Evolutionary conservation across 1,140 invertebrate species (phyloP).

Genomic region (Ectropis grisescens): DNA sequence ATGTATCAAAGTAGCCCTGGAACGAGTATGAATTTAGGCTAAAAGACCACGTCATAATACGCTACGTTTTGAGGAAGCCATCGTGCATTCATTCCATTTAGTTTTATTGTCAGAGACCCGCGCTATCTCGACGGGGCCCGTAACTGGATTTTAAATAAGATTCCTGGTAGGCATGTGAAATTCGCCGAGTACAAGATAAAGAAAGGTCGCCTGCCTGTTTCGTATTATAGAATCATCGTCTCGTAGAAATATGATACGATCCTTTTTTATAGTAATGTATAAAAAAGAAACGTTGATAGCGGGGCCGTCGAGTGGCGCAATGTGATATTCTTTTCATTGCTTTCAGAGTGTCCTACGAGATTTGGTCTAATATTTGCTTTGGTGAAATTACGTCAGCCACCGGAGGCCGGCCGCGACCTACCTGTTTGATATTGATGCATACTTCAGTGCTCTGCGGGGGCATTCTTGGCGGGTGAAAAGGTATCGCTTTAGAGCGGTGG

Average conservation of each 20-base stretch:
- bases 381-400: slow-evolving; percentile 51
- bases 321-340: slow-evolving; percentile 43
- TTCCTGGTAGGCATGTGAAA: slow-evolving; percentile 49
- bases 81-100: slow-evolving; percentile 65
- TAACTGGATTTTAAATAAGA: slow-evolving; percentile 69
- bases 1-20: slow-evolving; percentile 37
- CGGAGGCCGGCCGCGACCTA: slow-evolving; percentile 26
- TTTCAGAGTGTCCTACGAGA: slow-evolving; percentile 38
- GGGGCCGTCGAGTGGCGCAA: background rate
- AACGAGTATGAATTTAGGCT: slow-evolving; percentile 29
- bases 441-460: slow-evolving; percentile 36
- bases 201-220: slow-evolving; percentile 53
- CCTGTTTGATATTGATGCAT: slow-evolving; percentile 64
- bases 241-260: slow-evolving; percentile 44
- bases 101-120: slow-evolving; percentile 63
- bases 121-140: slow-evolving; percentile 48
- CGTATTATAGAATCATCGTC: slow-evolving; percentile 44
- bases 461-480: slow-evolving; percentile 32
- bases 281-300: slow-evolving; percentile 9
- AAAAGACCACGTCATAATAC: slow-evolving; percentile 46
- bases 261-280: slow-evolving; percentile 41
- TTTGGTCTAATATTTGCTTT: slow-evolving; percentile 54
- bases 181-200: slow-evolving; percentile 60
- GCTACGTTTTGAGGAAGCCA: slow-evolving; percentile 46
- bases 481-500: slow-evolving; percentile 4